phyloP scores from a whole-genome alignment of 2,113 vertebrate genomes.

The Phalacrocorax aristotelis region DNA sequence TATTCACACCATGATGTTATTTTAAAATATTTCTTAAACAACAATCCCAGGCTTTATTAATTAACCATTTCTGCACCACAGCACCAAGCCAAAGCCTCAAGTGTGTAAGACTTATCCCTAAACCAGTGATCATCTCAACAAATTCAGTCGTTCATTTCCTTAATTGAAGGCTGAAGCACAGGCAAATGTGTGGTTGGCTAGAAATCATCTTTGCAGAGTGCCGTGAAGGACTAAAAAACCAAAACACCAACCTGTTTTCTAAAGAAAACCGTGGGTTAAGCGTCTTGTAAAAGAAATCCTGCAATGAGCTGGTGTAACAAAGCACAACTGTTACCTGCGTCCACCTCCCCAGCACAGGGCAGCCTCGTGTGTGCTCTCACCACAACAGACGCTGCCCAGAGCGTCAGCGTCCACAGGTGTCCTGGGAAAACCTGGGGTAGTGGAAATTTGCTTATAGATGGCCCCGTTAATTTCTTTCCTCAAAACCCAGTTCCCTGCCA shows the following conservation, averaged over 20 bases:
- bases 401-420: neutral
- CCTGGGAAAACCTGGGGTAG: neutral
- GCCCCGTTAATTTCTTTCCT: neutral
- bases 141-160: neutral
- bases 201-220: neutral
- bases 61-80: neutral
- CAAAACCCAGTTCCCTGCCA: neutral
- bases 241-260: neutral
- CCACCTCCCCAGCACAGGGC: fast-evolving
- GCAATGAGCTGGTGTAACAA: neutral
- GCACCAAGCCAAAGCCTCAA: neutral
- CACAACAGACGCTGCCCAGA: neutral
- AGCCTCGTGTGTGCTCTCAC: too few species aligned
- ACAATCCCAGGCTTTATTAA: neutral
- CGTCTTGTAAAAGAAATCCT: neutral
- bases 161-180: neutral
- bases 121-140: neutral
- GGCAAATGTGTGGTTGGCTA: neutral
- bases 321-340: neutral
- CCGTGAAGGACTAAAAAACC: neutral
- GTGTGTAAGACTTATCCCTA: neutral
- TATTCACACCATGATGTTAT: neutral
- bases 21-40: neutral
- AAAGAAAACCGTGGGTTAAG: neutral
- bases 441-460: neutral